phyloP scores from a whole-genome alignment of 2,113 vertebrate genomes.

The Prolemur simus region DNA sequence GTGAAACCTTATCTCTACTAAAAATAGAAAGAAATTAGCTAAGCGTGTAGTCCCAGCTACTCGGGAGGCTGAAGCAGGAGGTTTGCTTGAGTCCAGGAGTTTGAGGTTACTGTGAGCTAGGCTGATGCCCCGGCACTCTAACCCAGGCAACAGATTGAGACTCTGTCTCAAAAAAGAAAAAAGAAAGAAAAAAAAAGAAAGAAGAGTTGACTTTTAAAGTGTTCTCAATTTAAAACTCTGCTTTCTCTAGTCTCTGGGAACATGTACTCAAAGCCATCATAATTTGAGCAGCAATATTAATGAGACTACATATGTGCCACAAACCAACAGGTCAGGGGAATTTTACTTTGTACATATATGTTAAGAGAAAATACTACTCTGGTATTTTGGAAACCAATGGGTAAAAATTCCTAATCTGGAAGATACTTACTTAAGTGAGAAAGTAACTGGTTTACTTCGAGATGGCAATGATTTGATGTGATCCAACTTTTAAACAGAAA shows the following conservation, averaged over 20 bases:
- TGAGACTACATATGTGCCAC: not conserved
- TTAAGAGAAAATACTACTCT: not conserved
- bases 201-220: not conserved
- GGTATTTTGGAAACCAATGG: not conserved
- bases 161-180: too few species aligned
- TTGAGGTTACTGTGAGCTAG: too few species aligned
- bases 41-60: too few species aligned
- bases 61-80: too few species aligned
- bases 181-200: not conserved
- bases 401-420: not conserved
- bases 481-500: slow-evolving; percentile 28
- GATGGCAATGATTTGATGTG: not conserved
- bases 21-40: too few species aligned
- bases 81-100: too few species aligned
- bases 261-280: not conserved
- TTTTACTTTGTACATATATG: not conserved
- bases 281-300: not conserved
- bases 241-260: not conserved
- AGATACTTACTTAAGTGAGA: not conserved
- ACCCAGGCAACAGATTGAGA: too few species aligned
- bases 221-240: not conserved
- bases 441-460: not conserved
- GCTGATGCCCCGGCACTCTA: too few species aligned
- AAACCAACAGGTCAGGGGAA: not conserved
- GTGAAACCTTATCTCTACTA: too few species aligned